phyloP scores from a whole-genome alignment of 2,888 invertebrate genomes.

The Pinctada fucata region DNA sequence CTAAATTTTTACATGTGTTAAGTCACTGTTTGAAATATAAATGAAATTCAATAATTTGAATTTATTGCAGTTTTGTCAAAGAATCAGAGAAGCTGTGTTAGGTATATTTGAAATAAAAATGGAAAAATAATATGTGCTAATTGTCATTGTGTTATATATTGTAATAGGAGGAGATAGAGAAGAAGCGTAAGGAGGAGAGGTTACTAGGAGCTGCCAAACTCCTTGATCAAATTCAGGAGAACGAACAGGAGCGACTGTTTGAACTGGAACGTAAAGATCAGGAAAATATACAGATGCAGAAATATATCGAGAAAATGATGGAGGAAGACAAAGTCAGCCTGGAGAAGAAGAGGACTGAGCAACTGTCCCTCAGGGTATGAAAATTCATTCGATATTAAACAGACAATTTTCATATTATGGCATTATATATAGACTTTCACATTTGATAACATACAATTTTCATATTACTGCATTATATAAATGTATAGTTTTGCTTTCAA shows the following conservation, averaged over 20 bases:
- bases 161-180: constrained; percentile 73
- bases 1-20: background rate
- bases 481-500: too few relatives aligned
- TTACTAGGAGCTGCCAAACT: constrained; percentile 75
- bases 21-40: background rate
- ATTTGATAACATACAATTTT: too few relatives aligned
- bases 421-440: too few relatives aligned
- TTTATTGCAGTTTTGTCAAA: too few relatives aligned
- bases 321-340: constrained; percentile 72
- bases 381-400: too few relatives aligned
- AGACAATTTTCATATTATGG: too few relatives aligned
- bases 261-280: constrained; percentile 76
- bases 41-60: background rate
- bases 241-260: constrained; percentile 73
- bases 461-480: too few relatives aligned
- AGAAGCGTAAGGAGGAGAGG: constrained; percentile 71
- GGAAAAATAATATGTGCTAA: too few relatives aligned
- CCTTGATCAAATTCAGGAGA: constrained; percentile 76
- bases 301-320: constrained; percentile 75
- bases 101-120: too few relatives aligned
- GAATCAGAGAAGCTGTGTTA: too few relatives aligned
- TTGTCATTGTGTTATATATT: background rate
- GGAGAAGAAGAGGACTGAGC: constrained; percentile 69
- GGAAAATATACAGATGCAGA: constrained; percentile 76
- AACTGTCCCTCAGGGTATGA: constrained; percentile 64